A percentile compares a stretch with the other conserved stretches of the same genome.
These are phyloP conservation scores for Pollenia amentaria DNA, from an alignment of 2,888 invertebrate genomes.

Conservation along the genomic window DNA sequence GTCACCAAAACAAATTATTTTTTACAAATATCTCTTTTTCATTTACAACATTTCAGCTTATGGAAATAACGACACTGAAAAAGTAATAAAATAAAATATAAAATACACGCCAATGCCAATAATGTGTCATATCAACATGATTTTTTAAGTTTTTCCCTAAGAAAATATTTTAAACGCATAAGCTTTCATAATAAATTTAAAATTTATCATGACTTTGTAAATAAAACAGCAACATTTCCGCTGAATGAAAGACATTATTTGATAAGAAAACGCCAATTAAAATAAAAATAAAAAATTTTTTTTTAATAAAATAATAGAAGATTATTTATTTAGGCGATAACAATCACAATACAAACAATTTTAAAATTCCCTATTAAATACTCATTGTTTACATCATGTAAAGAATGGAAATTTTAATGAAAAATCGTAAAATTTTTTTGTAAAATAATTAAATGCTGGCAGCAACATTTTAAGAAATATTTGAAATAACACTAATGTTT, in stretches of 20 bases:
- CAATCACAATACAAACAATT: too few relatives aligned
- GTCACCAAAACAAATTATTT: slow-evolving; percentile 32
- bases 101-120: slow-evolving; percentile 26
- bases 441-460: neutral
- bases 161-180: neutral
- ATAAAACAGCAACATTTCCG: neutral
- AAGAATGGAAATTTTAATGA: neutral
- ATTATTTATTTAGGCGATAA: too few relatives aligned
- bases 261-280: neutral
- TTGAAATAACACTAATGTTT: neutral
- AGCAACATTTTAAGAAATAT: neutral
- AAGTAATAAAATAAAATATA: neutral
- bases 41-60: neutral
- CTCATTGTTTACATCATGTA: neutral
- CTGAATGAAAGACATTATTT: neutral
- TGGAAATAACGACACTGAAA: neutral
- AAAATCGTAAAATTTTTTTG: too few relatives aligned
- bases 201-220: neutral
- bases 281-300: too few relatives aligned
- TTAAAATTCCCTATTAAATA: neutral
- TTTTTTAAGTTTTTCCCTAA: slow-evolving; percentile 16
- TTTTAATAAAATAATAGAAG: too few relatives aligned
- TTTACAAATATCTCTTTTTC: slow-evolving; percentile 29
- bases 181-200: neutral
- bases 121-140: slow-evolving; percentile 48